These are phyloP conservation scores for Priocnemis perturbator DNA, from an alignment of 2,888 invertebrate species.

Conservation along the genomic window DNA sequence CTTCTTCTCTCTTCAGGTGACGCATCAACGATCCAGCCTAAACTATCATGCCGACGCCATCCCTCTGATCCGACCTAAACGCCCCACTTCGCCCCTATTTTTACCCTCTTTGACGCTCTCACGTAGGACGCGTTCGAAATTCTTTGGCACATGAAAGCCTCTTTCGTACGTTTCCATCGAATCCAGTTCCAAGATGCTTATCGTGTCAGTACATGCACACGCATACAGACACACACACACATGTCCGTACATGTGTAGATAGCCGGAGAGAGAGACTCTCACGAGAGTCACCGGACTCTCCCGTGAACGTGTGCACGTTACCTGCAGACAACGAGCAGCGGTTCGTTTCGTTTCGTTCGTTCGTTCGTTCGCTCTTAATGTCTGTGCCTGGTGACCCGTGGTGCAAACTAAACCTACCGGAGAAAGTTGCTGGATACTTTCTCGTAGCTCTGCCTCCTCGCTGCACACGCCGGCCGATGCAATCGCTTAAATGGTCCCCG, in stretches of 20 bases:
- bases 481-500: slow-evolving; percentile 65
- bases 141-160: slow-evolving; percentile 15
- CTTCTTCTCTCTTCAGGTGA: no score
- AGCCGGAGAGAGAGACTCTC: no score
- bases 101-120: no score
- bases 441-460: slow-evolving; percentile 57
- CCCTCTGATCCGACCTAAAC: no score
- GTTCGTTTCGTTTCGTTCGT: no score
- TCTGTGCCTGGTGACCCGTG: slow-evolving; percentile 71
- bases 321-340: slow-evolving; percentile 18
- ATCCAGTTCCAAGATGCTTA: slow-evolving; percentile 42
- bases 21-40: no score
- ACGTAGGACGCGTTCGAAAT: neutral
- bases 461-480: slow-evolving; percentile 57
- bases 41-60: no score
- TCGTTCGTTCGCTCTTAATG: slow-evolving; percentile 65
- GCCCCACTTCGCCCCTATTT: no score
- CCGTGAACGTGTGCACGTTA: slow-evolving; percentile 19
- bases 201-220: slow-evolving; percentile 23
- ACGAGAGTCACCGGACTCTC: no score
- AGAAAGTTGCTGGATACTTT: slow-evolving; percentile 72
- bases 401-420: slow-evolving; percentile 71
- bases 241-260: neutral
- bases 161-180: slow-evolving; percentile 35
- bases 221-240: neutral